These are phyloP conservation scores for Zaprionus capensis DNA, from an alignment of 1,140 invertebrate genomes.

Conservation along the genomic window DNA sequence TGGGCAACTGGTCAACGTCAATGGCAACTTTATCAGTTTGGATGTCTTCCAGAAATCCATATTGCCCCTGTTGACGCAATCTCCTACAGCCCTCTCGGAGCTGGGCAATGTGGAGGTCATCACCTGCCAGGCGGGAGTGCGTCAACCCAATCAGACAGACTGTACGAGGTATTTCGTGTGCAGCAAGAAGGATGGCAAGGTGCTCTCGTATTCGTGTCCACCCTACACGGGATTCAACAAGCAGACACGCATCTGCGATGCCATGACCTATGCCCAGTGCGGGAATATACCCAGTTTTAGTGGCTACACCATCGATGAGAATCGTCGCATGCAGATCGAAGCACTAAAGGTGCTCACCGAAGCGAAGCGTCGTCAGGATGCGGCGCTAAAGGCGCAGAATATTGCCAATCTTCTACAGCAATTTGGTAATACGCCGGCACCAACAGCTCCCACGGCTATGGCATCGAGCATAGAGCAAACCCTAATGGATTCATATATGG, in stretches of 20 bases:
- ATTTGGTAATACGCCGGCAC: conserved; percentile 44
- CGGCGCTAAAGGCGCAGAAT: conserved; percentile 70
- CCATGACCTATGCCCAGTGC: conserved; percentile 78
- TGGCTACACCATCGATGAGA: conserved; percentile 67
- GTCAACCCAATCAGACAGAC: conserved; percentile 85
- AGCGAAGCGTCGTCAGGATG: conserved; percentile 71
- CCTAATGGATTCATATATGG: conserved; percentile 60
- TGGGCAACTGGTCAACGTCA: conserved; percentile 73
- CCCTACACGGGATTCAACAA: conserved; percentile 85
- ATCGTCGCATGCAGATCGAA: conserved; percentile 71
- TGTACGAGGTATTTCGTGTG: conserved; percentile 86
- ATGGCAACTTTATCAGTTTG: conserved; percentile 78
- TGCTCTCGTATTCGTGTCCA: conserved; percentile 85
- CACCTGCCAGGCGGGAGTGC: conserved; percentile 84
- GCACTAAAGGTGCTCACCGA: conserved; percentile 69
- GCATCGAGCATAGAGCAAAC: conserved; percentile 60
- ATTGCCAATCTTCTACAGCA: conserved; percentile 72
- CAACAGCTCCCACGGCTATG: background rate
- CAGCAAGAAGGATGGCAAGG: conserved; percentile 83
- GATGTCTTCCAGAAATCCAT: conserved; percentile 81
- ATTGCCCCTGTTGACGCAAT: conserved; percentile 68
- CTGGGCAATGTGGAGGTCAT: conserved; percentile 82
- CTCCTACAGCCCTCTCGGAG: conserved; percentile 31
- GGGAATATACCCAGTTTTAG: conserved; percentile 51
- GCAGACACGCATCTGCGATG: conserved; percentile 84